Conservation (phyloP, 2,113 vertebrate genomes). For the Notothenia coriiceps region DNA sequence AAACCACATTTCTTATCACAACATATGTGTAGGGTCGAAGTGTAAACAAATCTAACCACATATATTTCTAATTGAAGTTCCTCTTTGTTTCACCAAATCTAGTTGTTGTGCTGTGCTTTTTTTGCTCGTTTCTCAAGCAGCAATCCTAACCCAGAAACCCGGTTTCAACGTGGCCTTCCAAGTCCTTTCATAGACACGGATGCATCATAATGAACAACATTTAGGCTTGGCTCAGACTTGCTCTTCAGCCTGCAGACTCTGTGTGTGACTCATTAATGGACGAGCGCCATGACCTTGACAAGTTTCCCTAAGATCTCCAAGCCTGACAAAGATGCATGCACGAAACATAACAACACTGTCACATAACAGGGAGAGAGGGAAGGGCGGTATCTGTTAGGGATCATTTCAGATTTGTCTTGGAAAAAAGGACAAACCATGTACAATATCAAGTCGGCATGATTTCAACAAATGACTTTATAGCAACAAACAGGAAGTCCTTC, state of each 20-base stretch:
- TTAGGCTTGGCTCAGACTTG: slow-evolving; percentile 40
- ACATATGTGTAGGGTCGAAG: slow-evolving; percentile 1
- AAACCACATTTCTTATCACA: slow-evolving; percentile 30
- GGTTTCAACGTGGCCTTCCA: slow-evolving; percentile 24
- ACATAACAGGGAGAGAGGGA: neutral
- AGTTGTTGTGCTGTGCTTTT: neutral
- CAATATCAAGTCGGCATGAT: neutral
- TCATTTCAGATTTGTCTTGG: neutral
- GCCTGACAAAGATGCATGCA: slow-evolving; percentile 1
- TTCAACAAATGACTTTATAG: neutral
- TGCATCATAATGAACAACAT: slow-evolving; percentile 40
- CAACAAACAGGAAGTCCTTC: neutral
- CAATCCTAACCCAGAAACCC: slow-evolving; percentile 64
- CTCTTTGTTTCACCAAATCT: neutral
- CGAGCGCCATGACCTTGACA: slow-evolving; percentile 56
- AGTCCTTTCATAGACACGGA: slow-evolving; percentile 28
- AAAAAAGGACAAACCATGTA: slow-evolving; percentile 1
- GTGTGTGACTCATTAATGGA: slow-evolving; percentile 55
- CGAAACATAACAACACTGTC: slow-evolving; percentile 16
- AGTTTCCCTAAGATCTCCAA: slow-evolving; percentile 5
- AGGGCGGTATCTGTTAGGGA: neutral
- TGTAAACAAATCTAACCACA: slow-evolving; percentile 2
- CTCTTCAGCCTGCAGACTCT: slow-evolving; percentile 28
- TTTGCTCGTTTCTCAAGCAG: slow-evolving; percentile 16
- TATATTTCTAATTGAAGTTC: neutral